A percentile compares a stretch with the other conserved stretches of the same genome.
Evolutionary conservation across 1,140 invertebrate species (phyloP).

Genomic region (Anoplolepis gracilipes): DNA sequence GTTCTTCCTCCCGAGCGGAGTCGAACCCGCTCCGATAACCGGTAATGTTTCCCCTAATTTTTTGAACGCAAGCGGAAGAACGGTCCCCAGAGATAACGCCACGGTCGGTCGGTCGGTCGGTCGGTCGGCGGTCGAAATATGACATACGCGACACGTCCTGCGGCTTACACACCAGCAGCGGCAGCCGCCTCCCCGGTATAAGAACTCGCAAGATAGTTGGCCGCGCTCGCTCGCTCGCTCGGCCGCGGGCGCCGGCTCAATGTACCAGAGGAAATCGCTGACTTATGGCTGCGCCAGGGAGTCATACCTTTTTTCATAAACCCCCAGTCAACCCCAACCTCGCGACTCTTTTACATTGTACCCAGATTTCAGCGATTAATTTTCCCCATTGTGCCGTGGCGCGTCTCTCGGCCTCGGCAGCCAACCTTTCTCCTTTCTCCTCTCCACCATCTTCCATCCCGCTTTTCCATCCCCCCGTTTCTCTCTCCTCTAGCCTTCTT

Average conservation of each 20-base stretch:
- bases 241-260: slow-evolving; percentile 75
- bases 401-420: slow-evolving; percentile 70
- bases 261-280: slow-evolving; percentile 82
- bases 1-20: slow-evolving; percentile 70
- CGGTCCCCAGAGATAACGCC: slow-evolving; percentile 77
- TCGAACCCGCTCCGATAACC: slow-evolving; percentile 70
- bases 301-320: slow-evolving; percentile 82
- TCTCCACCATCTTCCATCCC: slow-evolving; percentile 7
- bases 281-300: slow-evolving; percentile 80
- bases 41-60: slow-evolving; percentile 80
- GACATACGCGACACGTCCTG: slow-evolving; percentile 80
- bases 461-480: not conserved
- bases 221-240: slow-evolving; percentile 48
- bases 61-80: slow-evolving; percentile 71
- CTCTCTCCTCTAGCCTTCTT: slow-evolving; percentile 26
- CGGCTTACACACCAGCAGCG: slow-evolving; percentile 49
- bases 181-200: slow-evolving; percentile 34
- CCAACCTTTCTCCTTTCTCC: slow-evolving; percentile 19
- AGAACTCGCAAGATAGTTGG: slow-evolving; percentile 72
- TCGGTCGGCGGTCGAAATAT: slow-evolving; percentile 71
- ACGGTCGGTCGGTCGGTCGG: slow-evolving; percentile 57
- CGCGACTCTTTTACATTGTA: slow-evolving; percentile 84
- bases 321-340: slow-evolving; percentile 76
- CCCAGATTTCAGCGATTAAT: slow-evolving; percentile 85
- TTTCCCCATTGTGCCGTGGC: slow-evolving; percentile 79